Conservation (phyloP, 37 sponge, comb jelly and placozoan species). For the Dysidea cf. avara region DNA sequence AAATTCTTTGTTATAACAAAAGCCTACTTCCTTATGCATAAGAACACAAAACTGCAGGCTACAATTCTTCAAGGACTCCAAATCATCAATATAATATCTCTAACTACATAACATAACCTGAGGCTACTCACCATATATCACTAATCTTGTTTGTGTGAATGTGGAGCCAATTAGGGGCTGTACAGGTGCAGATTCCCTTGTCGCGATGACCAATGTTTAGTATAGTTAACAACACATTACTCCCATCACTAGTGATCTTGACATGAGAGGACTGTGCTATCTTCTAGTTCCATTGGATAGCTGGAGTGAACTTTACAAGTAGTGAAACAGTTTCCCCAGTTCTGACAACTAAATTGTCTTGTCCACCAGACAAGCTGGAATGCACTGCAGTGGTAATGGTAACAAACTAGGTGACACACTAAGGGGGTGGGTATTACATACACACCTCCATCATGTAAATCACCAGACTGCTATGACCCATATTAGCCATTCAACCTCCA, state of each 20-base stretch:
- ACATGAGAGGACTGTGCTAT: conserved; percentile 8
- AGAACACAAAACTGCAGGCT: no score
- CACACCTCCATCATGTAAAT: no score
- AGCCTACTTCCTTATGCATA: no score
- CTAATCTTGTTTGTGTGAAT: conserved; percentile 8
- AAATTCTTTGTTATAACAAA: no score
- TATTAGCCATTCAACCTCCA: conserved; percentile 26
- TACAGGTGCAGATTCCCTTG: conserved; percentile 53
- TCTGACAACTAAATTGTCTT: conserved; percentile 13
- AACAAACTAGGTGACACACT: no score
- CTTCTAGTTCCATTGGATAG: conserved; percentile 56
- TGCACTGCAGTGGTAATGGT: not conserved
- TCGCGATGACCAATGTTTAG: conserved; percentile 22
- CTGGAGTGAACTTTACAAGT: conserved; percentile 44
- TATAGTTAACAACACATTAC: conserved; percentile 47
- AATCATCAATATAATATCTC: no score
- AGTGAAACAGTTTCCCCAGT: conserved; percentile 29
- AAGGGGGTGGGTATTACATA: no score
- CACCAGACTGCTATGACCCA: no score
- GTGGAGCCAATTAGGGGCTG: conserved; percentile 57
- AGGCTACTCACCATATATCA: conserved; percentile 46
- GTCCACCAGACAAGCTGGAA: conserved; percentile 1
- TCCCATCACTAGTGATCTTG: conserved; percentile 23
- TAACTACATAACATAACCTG: not conserved
- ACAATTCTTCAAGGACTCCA: no score